Base-by-base conservation (phyloP, 2,113 vertebrate genomes). In the Peromyscus californicus region DNA sequence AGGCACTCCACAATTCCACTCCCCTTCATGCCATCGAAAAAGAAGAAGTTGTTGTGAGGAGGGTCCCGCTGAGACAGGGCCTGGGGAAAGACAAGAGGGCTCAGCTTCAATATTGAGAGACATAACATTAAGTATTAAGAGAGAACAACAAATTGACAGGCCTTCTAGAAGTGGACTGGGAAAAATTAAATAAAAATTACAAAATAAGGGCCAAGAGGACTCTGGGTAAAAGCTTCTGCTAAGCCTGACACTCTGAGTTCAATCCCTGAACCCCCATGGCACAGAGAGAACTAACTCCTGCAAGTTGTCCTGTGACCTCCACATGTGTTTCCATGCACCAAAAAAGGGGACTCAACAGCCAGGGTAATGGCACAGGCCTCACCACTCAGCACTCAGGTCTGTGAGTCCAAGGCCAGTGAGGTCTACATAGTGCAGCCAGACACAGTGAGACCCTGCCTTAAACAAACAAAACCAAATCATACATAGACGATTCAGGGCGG, bases 1-100 rank as follows among this genome's bases (percentile, higher is more conserved):
- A 99, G 98, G 97, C 98, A 99, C 96, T 99, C 99, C 22, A 99
- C 99, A 17, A 99, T 88, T 0, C 99, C 99, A 2, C 96, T 99
- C 42, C 99, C 99, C 98, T 99, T 99, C 79, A 99, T 98, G 24
- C 99, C 99, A 1, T 99, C 99, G 0, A 99, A 99, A 98, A 99
- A 99, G 98, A 99, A 99, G 98, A 99, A 99, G 97, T 99, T 99
- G 96, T 99, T 99, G 98, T 99, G 99, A 19, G 99, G 99, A 48
- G 99, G 96, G 31, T 99, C 99, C 94, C 99, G 98, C 48, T 99
- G 99, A 89, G 99, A 99, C n/a, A 99, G 98, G 8, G 99, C 99
- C 99, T 99, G 97, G 7, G 76, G 57, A 76, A 72, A 36, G 48
- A 69, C 72, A 36, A 33, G 3, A 54, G 3, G 19, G 54, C 67